phyloP scores from a whole-genome alignment of 2,113 vertebrate genomes.

The Electrona antarctica region DNA sequence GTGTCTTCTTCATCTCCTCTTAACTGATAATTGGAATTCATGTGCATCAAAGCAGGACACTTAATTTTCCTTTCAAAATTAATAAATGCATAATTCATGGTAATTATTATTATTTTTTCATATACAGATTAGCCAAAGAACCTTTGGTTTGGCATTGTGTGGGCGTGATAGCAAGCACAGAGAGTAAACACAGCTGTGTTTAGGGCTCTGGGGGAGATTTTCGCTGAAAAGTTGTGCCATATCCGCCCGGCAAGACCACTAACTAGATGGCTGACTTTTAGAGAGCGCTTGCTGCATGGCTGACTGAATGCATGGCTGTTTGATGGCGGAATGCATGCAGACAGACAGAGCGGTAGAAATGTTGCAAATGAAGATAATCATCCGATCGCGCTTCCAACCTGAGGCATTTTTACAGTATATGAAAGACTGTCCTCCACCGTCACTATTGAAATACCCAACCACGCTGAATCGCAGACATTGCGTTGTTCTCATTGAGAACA shows the following conservation, averaged over 20 bases:
- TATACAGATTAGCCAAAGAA: conserved; percentile 30
- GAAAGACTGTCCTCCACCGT: neutral
- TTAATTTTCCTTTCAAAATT: neutral
- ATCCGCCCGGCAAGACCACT: conserved; percentile 52
- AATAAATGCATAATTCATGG: conserved; percentile 22
- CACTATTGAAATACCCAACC: conserved; percentile 11
- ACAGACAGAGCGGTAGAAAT: neutral
- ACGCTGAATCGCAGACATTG: too few species aligned
- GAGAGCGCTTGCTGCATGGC: conserved; percentile 42
- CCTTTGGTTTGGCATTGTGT: conserved; percentile 44
- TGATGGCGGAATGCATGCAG: conserved; percentile 3
- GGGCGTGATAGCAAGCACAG: conserved; percentile 36
- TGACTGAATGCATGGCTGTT: conserved; percentile 35
- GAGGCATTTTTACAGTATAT: neutral
- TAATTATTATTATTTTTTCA: conserved; percentile 31
- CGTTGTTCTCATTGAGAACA: too few species aligned
- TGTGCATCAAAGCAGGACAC: neutral
- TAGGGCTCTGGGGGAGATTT: conserved; percentile 49
- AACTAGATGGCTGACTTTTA: conserved; percentile 49
- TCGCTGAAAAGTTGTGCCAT: conserved; percentile 47
- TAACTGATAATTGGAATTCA: neutral
- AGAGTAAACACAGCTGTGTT: conserved; percentile 72
- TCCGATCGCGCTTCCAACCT: neutral
- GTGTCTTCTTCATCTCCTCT: neutral
- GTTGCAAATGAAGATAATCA: conserved; percentile 2